A percentile compares a stretch with the other conserved stretches of the same genome.
Evolutionary conservation across 2,113 vertebrate species (phyloP).

Genomic region (Perca flavescens): DNA sequence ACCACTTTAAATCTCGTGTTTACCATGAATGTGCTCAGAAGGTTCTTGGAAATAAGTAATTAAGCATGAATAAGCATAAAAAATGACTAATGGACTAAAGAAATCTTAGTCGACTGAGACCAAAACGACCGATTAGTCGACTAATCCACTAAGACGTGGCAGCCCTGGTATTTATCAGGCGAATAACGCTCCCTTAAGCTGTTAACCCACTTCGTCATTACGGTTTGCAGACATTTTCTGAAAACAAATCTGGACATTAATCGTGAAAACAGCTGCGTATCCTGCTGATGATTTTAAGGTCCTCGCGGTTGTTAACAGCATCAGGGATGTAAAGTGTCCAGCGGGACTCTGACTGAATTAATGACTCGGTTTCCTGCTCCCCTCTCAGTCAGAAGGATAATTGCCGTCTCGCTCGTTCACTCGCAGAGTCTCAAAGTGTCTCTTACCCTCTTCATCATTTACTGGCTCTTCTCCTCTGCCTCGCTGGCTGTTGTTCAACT

Average conservation of each 20-base stretch:
- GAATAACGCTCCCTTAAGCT: no score
- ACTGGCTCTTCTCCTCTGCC: slow-evolving; percentile 6
- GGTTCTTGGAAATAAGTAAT: no score
- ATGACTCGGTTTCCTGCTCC: slow-evolving; percentile 3
- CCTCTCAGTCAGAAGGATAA: slow-evolving; percentile 39
- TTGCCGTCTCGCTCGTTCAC: slow-evolving; percentile 16
- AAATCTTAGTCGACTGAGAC: no score
- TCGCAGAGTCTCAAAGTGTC: slow-evolving; percentile 23
- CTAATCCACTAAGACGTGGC: no score
- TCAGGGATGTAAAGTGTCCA: neutral
- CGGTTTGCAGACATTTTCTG: neutral
- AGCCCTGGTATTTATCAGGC: no score
- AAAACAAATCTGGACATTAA: neutral
- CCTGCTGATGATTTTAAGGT: neutral
- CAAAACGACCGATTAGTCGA: no score
- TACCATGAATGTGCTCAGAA: no score
- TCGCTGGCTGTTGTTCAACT: slow-evolving; percentile 2
- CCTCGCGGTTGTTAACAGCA: neutral
- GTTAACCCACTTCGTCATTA: no score
- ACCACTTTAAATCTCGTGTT: no score
- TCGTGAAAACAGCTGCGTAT: neutral
- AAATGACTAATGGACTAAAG: no score
- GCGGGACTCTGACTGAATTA: neutral
- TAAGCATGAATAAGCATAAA: no score
- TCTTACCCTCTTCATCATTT: slow-evolving; percentile 30